These are phyloP conservation scores for Pseudolycoriella hygida DNA, from an alignment of 2,888 invertebrate species.

Conservation along the genomic window DNA sequence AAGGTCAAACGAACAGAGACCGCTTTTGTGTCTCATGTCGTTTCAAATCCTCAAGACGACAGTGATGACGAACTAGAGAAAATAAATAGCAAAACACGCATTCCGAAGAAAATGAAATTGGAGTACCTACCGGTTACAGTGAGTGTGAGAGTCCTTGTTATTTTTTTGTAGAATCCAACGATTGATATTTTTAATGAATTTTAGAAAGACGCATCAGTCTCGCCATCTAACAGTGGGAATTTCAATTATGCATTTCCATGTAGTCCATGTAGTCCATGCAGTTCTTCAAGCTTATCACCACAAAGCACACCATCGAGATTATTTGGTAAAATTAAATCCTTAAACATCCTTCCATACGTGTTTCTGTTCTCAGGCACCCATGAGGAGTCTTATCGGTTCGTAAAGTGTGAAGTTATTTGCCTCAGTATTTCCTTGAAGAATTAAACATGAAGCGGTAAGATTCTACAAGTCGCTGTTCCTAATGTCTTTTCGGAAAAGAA, in stretches of 20 bases:
- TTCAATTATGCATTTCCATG: neutral
- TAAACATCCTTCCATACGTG: too few species aligned
- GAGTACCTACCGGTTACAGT: slow-evolving; percentile 13
- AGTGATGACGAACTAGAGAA: neutral
- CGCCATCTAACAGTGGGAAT: slow-evolving; percentile 14
- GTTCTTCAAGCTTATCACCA: slow-evolving; percentile 24
- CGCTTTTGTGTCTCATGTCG: neutral
- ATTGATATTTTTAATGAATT: neutral
- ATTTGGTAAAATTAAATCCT: neutral
- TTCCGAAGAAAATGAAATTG: slow-evolving; percentile 15
- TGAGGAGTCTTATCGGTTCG: too few species aligned
- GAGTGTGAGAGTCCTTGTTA: neutral
- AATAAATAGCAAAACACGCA: slow-evolving; percentile 1
- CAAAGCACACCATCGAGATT: slow-evolving; percentile 5
- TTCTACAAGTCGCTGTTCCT: too few species aligned
- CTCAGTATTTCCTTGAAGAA: too few species aligned
- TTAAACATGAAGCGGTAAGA: too few species aligned
- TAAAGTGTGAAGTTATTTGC: too few species aligned
- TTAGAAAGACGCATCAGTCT: neutral
- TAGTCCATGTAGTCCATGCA: slow-evolving; percentile 28
- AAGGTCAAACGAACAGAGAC: neutral
- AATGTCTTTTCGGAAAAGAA: too few species aligned
- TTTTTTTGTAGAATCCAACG: neutral
- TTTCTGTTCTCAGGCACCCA: slow-evolving; percentile 5
- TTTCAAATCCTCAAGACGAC: neutral